Percentiles rank a stretch among this genome's conserved stretches.
Conservation (phyloP, 2,888 invertebrate species). For the Acleris literana region DNA sequence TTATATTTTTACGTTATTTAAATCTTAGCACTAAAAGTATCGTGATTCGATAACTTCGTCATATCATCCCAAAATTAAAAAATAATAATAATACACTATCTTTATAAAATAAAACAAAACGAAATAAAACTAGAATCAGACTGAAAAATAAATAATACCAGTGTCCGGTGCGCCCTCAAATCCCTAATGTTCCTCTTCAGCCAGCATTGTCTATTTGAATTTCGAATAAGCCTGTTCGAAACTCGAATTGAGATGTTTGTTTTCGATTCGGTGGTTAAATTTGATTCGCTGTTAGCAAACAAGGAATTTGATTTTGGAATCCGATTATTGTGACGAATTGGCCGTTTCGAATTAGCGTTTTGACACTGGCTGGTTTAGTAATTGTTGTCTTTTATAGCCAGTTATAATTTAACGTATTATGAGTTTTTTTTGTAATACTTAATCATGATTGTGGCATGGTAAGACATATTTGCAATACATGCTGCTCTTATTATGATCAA, state of each 20-base stretch:
- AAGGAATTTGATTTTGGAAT: slow-evolving; percentile 48
- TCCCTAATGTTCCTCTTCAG: slow-evolving; percentile 63
- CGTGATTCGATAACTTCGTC: too few species aligned
- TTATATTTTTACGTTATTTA: too few species aligned
- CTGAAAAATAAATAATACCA: slow-evolving; percentile 6
- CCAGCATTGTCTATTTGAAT: slow-evolving; percentile 73
- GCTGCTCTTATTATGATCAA: slow-evolving; percentile 23
- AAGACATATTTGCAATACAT: too few species aligned
- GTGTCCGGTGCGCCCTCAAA: slow-evolving; percentile 49
- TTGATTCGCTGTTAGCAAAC: slow-evolving; percentile 53
- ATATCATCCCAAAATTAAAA: too few species aligned
- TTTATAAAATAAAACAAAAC: neutral
- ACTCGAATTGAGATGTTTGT: slow-evolving; percentile 76
- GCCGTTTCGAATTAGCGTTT: slow-evolving; percentile 29
- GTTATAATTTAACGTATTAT: neutral
- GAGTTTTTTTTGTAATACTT: too few species aligned
- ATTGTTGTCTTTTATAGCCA: neutral
- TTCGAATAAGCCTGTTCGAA: slow-evolving; percentile 72
- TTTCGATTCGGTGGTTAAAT: slow-evolving; percentile 67
- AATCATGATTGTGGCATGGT: too few species aligned
- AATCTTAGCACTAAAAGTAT: too few species aligned
- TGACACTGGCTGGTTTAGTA: neutral
- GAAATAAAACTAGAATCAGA: neutral
- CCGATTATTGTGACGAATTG: slow-evolving; percentile 37
- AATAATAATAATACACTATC: neutral